A percentile compares a stretch with the other conserved stretches of the same genome.
Evolutionary conservation across 2,797 vertebrate genomes (phyloP).

Genomic region (Pelochelys cantorii): DNA sequence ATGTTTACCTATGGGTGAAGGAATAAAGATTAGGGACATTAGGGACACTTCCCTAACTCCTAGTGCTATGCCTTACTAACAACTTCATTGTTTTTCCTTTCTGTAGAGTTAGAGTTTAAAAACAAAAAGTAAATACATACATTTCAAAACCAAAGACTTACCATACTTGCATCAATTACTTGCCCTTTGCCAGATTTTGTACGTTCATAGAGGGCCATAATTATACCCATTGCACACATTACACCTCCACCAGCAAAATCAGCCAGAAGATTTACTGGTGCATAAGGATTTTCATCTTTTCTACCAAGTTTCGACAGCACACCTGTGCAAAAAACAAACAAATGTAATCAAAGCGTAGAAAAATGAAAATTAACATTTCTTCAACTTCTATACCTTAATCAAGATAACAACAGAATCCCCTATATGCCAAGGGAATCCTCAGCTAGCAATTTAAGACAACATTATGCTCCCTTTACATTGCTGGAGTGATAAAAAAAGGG

Average conservation of each 20-base stretch:
- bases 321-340: constrained; percentile 80
- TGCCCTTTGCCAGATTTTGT: constrained; percentile 90
- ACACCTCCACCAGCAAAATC: constrained; percentile 94
- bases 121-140: background rate
- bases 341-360: background rate
- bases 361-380: background rate
- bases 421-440: background rate
- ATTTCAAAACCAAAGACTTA: constrained; percentile 74
- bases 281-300: constrained; percentile 86
- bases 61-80: fast-evolving
- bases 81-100: background rate
- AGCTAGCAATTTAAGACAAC: background rate
- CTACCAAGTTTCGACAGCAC: constrained; percentile 91
- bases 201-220: constrained; percentile 90
- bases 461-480: background rate
- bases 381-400: background rate
- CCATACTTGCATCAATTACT: constrained; percentile 93
- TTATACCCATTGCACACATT: constrained; percentile 89
- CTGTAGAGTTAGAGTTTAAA: background rate
- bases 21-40: background rate
- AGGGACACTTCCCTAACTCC: background rate
- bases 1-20: background rate
- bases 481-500: background rate
- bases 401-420: background rate
- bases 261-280: constrained; percentile 91